phyloP scores from a whole-genome alignment of 1,140 invertebrate genomes.

The Bombyx mandarina region DNA sequence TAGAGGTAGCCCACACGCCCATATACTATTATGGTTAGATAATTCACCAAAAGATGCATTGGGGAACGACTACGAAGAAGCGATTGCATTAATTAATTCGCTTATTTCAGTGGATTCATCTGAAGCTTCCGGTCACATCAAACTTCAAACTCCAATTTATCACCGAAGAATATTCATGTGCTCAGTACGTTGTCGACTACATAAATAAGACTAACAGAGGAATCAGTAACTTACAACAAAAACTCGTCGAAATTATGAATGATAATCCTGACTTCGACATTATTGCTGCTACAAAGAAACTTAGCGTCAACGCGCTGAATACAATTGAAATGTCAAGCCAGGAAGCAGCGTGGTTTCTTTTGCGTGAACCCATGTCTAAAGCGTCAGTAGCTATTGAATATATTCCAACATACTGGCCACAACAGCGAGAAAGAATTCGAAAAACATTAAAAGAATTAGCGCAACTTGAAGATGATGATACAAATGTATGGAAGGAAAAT shows the following conservation, averaged over 20 bases:
- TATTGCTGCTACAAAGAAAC: constrained; percentile 28
- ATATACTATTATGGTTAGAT: constrained; percentile 18
- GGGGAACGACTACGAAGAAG: constrained; percentile 6
- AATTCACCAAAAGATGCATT: constrained; percentile 14
- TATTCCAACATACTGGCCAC: constrained; percentile 15
- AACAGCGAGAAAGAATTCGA: constrained; percentile 12
- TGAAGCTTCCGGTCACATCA: constrained; percentile 13
- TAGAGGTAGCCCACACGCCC: constrained; percentile 34
- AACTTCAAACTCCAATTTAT: constrained; percentile 33
- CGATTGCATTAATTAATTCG: constrained; percentile 8
- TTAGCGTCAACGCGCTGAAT: constrained; percentile 13
- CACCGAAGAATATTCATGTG: constrained; percentile 49
- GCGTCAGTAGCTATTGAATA: constrained; percentile 5
- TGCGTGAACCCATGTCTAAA: constrained; percentile 18
- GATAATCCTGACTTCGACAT: constrained; percentile 47
- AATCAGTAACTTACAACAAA: constrained; percentile 35
- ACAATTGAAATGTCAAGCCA: constrained; percentile 14
- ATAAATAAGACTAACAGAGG: constrained; percentile 48
- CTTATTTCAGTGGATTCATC: constrained; percentile 13
- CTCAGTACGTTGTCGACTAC: constrained; percentile 28
- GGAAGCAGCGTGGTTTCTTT: constrained; percentile 24
- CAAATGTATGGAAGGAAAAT: constrained; percentile 15
- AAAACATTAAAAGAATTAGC: constrained; percentile 12
- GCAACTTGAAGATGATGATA: constrained; percentile 11
- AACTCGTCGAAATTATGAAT: constrained; percentile 36